phyloP scores from a whole-genome alignment of 2,888 invertebrate genomes.

The Ischnus inquisitorius region DNA sequence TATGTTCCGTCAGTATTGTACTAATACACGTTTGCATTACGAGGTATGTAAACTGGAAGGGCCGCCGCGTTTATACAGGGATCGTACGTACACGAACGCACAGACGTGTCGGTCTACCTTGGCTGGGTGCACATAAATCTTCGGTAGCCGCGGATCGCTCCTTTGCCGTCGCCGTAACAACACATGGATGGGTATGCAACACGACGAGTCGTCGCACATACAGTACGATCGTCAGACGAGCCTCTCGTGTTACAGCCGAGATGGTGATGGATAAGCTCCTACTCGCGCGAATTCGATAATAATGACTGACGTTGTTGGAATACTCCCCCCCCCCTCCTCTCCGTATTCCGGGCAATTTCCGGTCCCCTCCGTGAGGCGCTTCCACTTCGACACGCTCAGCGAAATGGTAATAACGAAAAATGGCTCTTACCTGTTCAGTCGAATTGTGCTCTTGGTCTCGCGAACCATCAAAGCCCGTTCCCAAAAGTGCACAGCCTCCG shows the following conservation, averaged over 20 bases:
- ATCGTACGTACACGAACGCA: slow-evolving; percentile 23
- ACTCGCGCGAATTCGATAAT: neutral
- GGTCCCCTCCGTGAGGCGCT: no score
- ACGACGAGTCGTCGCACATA: slow-evolving; percentile 27
- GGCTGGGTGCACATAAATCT: slow-evolving; percentile 54
- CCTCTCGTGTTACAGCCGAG: neutral
- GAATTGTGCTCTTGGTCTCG: slow-evolving; percentile 94
- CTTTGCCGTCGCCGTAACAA: slow-evolving; percentile 14
- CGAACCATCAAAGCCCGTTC: slow-evolving; percentile 96
- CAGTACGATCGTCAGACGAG: slow-evolving; percentile 21
- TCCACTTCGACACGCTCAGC: no score
- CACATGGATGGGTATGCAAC: slow-evolving; percentile 35
- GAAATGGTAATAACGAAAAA: no score
- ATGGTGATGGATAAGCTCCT: slow-evolving; percentile 32
- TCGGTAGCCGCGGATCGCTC: slow-evolving; percentile 28
- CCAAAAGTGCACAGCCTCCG: slow-evolving; percentile 97
- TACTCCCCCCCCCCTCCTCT: neutral
- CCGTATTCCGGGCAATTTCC: neutral
- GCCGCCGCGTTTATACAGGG: slow-evolving; percentile 6
- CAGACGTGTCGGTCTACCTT: slow-evolving; percentile 35
- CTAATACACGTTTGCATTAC: slow-evolving; percentile 27
- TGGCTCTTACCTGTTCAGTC: slow-evolving; percentile 92
- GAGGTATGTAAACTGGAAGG: slow-evolving; percentile 23
- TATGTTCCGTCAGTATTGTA: slow-evolving; percentile 33
- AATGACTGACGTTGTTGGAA: slow-evolving; percentile 4